Base-by-base conservation (phyloP, 1,140 invertebrate genomes). In the Tenebrio molitor region DNA sequence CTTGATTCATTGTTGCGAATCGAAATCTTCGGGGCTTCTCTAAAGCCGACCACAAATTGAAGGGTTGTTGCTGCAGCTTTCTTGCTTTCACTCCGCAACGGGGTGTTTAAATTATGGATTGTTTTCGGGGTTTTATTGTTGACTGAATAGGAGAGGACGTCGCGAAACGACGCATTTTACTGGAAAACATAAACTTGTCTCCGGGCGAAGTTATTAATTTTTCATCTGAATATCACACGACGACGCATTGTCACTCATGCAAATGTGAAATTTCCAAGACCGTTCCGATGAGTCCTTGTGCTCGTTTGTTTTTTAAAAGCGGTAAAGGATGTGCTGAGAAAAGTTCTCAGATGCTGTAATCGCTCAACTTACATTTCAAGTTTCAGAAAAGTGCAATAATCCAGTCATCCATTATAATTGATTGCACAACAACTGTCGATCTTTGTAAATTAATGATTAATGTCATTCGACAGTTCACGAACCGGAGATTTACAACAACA, bases 11-110 rank as follows among this genome's bases (percentile, higher is more conserved):
- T 58, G 50, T 25, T 34, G n/a, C 10, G 10, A 25, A 58, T 58
- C 29, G n/a, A 58, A 29, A 33, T 58, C 50, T 58, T 58, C 50
- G 21, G 16, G 12, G 29, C 21, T 23, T 58, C 29, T 58, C 5
- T 7, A 29, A 58, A 58, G 50, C 50, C 50, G 23, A 25, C 50
- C 50, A 25, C 50, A 25, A 58, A 58, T 58, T 58, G 50, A 58
- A 58, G 23, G 50, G 50, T 25, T 53, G 17, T 53, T 53, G 46
- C 14, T 8, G 46, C 3, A 19, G 46, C 46, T 53, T 58, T 58
- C 21, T 29, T 58, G 50, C 21, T 58, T 58, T 25, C 7, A 14
- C 2, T 2, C 21, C 12, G 19, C 16, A 58, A 58, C 12, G n/a
- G 23, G 8, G n/a, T 58, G 23, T 58, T 12, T 58, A 58, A 58